Base-by-base conservation (phyloP, 2,888 invertebrate genomes). In the Pseudococcus viburni region DNA sequence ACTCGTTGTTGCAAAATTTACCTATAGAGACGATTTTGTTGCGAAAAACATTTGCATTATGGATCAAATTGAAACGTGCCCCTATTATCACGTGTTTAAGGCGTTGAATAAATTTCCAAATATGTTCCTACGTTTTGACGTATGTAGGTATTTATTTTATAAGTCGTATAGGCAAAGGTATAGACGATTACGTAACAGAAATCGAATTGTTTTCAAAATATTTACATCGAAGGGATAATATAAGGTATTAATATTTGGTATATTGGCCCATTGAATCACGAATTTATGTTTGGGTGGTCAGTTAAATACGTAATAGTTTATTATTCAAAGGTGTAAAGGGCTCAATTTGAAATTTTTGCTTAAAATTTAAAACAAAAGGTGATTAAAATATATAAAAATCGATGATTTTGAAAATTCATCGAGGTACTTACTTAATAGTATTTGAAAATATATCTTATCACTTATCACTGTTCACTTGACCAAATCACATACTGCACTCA, bases 401-500 rank as follows among this genome's bases (percentile, higher is more conserved):
- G 42, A 42, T 42, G 6, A 42, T 42, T 42, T 42, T 42, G 42
- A 51, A 4, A 51, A 51, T 51, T 15, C 8, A 12, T 11, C 4
- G 3, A 84, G 12, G 22, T 84, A 84, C 84, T 55, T 84, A 84
- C 55, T 84, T 55, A 26, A 55, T 59, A 5, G 84, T 48, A 84
- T 15, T 84, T 3, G 55, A 84, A 84, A 26, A 55, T 17, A 48
- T 84, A n/a, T 84, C 73, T 83, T 83, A 83, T 83, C 80, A 83
- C 80, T 83, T 42, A 83, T 83, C 80, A 83, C 80, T 83, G 80
- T 64, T 64, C 80, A 83, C 80, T 83, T 83, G 46, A 83, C 80
- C 46, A 64, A 86, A 26, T 86, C 68, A 68, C 86, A 86, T 86
- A 59, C 68, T 59, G 64, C 86, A 68, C 51, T 55, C 86, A 86